Conservation (phyloP, 2,113 vertebrate species). For the Echinops telfairi region DNA sequence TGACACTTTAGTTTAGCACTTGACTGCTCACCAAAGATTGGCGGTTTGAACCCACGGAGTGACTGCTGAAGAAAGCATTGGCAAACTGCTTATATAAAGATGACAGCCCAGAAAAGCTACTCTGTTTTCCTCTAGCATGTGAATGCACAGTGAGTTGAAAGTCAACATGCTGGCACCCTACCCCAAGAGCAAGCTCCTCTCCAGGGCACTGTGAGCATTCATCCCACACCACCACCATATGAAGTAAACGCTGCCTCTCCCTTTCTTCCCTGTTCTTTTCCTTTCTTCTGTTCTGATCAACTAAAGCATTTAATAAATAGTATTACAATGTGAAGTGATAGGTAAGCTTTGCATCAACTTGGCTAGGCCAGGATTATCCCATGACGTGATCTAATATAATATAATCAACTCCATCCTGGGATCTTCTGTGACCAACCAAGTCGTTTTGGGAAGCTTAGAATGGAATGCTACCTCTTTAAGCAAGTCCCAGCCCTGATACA, state of each 20-base stretch:
- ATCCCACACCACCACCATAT: background rate
- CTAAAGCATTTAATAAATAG: no score
- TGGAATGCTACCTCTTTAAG: no score
- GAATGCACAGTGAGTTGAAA: background rate
- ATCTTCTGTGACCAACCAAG: no score
- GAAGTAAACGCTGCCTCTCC: background rate
- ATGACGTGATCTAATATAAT: no score
- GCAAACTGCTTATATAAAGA: background rate
- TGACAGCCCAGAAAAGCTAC: background rate
- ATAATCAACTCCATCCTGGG: no score
- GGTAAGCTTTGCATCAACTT: no score
- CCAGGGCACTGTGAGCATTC: background rate
- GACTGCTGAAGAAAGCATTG: background rate
- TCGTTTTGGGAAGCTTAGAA: no score
- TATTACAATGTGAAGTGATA: no score
- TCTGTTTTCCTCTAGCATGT: background rate
- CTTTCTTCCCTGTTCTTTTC: no score
- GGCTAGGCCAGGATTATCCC: no score
- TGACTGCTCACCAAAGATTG: background rate
- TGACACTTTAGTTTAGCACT: background rate
- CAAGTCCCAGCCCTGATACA: no score
- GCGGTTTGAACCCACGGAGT: background rate
- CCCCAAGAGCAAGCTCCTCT: background rate
- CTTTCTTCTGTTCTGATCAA: no score
- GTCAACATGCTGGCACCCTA: background rate